These are phyloP conservation scores for Lynx canadensis DNA, from an alignment of 2,113 vertebrate species.

Conservation along the genomic window DNA sequence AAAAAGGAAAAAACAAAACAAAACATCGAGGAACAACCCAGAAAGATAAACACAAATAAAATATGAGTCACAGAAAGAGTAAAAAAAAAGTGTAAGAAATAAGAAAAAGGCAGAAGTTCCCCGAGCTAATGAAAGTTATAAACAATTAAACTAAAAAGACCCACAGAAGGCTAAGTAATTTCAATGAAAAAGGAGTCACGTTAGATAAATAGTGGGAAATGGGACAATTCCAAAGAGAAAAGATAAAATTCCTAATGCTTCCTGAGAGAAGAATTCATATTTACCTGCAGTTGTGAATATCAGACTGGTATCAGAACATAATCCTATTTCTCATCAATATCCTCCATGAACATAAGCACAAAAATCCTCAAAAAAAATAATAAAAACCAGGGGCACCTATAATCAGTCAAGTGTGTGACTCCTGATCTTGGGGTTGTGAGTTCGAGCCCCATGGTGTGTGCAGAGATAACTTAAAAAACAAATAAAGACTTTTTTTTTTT, in stretches of 20 bases:
- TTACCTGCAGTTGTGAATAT: background rate
- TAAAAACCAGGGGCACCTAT: background rate
- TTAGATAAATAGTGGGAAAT: background rate
- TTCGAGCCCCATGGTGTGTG: background rate
- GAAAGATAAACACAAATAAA: background rate
- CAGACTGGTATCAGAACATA: background rate
- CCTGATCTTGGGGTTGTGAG: background rate
- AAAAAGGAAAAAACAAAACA: background rate
- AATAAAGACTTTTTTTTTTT: background rate
- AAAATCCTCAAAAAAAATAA: background rate
- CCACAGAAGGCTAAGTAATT: background rate
- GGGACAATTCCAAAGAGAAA: background rate
- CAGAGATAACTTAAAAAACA: background rate
- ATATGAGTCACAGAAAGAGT: background rate
- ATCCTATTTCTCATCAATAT: background rate
- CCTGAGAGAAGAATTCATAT: background rate
- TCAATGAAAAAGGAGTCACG: background rate
- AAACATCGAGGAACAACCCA: background rate
- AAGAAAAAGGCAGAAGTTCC: background rate
- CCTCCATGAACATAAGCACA: background rate
- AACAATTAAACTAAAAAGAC: background rate
- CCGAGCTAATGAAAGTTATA: background rate
- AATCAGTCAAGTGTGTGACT: background rate
- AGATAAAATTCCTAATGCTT: background rate
- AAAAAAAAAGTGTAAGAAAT: background rate